Evolutionary conservation across 1,140 invertebrate species (phyloP), one percentile per base, ranked within the genome.

Genomic region (Brachionus asplanchnoidis): DNA sequence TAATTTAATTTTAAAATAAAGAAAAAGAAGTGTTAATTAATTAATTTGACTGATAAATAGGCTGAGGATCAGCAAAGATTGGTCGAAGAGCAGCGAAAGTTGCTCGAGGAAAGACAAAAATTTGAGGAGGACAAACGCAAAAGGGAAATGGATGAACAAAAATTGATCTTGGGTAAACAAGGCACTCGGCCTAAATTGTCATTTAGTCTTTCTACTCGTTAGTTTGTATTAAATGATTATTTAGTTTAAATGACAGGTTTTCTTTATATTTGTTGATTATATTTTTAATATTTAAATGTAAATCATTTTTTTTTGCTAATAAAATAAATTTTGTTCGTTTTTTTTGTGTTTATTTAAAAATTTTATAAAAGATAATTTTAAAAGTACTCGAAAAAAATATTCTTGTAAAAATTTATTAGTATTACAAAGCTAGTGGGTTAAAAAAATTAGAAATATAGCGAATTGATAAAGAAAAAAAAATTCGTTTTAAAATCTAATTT

Each of bases 161-260:
- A 96, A 90, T 95, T 95, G 89, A 97, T 98, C 87, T 92, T 97
- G 86, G 96, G 96, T 87, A 98, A 97, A 92, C 97, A 97, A 90
- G 97, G 97, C 91, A 96, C 95, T 85, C 92, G 96, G 89, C 96
- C 96, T 79, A 96, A 96, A 91, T 91, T 97, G 86, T 97, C 95
- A 86, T 98, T 98, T 91, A 77, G 73, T 77, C 42, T 77, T 14
- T 77, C 73, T 28, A 77, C 42, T 50, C 17, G 73, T 28, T 77
- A 77, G 17, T 14, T 23, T 4, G 11, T 32, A 23, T 60, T 26
- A 20, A 20, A 23, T 23, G 53, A 60, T 20, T 20, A 60, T 60
- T 60, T 23, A 26, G 53, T 60, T 56, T 20, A 2, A 20, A 20
- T 60, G 53, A 20, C 53, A 60, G 20, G 53, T 60, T 60, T 23